Percentiles rank a stretch among this genome's conserved stretches.
Evolutionary conservation across 1,140 invertebrate species (phyloP).

Genomic region (Vanessa atalanta): DNA sequence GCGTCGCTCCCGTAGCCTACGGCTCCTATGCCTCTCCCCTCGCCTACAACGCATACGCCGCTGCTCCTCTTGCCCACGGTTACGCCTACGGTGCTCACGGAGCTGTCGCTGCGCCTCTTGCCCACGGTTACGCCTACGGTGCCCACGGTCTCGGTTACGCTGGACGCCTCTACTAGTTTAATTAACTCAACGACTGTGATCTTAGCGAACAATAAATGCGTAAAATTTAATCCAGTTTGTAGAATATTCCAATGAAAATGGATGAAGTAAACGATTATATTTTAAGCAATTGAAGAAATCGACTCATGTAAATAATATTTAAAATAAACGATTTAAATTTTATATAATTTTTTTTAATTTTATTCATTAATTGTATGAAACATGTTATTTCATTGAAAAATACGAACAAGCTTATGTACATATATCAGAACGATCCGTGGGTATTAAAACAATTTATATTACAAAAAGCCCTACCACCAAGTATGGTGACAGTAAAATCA

Average conservation of each 20-base stretch:
- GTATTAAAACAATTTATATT: no score
- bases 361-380: no score
- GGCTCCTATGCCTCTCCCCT: slow-evolving; percentile 33
- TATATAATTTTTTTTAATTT: no score
- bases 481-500: no score
- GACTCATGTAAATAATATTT: slow-evolving; percentile 26
- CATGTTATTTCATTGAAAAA: no score
- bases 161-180: slow-evolving; percentile 25
- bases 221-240: background rate
- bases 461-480: no score
- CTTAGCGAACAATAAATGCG: background rate
- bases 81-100: slow-evolving; percentile 1
- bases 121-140: slow-evolving; percentile 25
- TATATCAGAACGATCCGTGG: no score
- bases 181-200: background rate
- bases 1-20: no score
- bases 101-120: slow-evolving; percentile 32
- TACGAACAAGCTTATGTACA: no score
- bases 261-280: background rate
- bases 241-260: background rate
- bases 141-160: slow-evolving; percentile 35
- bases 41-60: slow-evolving; percentile 35
- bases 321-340: slow-evolving; percentile 29
- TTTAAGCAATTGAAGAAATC: background rate
- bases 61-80: slow-evolving; percentile 39